Evolutionary conservation across 1,140 invertebrate species (phyloP).

Genomic region (Callitettix versicolor): DNA sequence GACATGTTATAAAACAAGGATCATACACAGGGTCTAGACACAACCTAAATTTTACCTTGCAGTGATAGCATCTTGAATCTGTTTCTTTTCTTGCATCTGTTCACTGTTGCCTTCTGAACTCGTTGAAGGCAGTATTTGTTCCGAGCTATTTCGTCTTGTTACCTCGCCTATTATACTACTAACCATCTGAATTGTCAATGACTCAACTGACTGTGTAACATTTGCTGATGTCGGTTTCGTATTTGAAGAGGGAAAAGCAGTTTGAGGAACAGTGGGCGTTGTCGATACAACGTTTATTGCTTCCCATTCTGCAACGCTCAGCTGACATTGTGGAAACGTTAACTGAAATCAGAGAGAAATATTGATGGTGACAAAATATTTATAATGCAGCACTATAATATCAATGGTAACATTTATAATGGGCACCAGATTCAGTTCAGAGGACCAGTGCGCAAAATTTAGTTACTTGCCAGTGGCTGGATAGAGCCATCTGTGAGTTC

Average conservation of each 20-base stretch:
- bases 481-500: no score
- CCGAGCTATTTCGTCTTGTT: constrained; percentile 30
- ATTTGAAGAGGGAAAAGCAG: not conserved
- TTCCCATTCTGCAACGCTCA: constrained; percentile 21
- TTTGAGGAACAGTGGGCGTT: constrained; percentile 15
- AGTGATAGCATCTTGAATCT: no score
- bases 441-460: no score
- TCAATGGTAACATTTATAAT: no score
- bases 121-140: not conserved
- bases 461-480: no score
- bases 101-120: not conserved
- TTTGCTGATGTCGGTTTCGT: not conserved
- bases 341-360: constrained; percentile 15
- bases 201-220: constrained; percentile 34
- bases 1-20: no score
- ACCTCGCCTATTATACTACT: constrained; percentile 41
- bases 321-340: constrained; percentile 15
- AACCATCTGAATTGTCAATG: constrained; percentile 40
- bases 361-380: no score
- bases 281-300: not conserved
- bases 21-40: no score
- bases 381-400: no score
- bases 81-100: not conserved
- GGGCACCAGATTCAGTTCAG: no score
- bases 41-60: no score